These are phyloP conservation scores for Bovichtus diacanthus DNA, from an alignment of 2,797 vertebrate species.

Conservation along the genomic window DNA sequence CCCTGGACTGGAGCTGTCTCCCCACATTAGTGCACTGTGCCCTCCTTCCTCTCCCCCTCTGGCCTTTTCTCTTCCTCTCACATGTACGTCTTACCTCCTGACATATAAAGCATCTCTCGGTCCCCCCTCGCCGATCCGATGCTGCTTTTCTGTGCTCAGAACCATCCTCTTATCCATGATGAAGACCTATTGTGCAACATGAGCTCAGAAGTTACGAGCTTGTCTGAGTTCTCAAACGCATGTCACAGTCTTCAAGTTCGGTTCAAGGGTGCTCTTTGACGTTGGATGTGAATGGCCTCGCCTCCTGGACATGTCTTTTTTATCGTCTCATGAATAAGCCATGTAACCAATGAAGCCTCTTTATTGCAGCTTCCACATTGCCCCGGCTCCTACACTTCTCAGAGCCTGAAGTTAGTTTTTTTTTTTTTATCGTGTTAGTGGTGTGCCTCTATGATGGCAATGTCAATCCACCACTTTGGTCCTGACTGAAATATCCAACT, in stretches of 20 bases:
- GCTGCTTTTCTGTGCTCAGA: neutral
- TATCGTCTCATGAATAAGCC: conserved; percentile 11
- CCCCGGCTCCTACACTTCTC: neutral
- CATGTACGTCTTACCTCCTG: conserved; percentile 19
- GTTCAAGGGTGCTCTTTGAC: neutral
- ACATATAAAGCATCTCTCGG: conserved; percentile 14
- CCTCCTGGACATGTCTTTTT: neutral
- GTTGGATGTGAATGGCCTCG: neutral
- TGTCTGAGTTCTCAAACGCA: conserved; percentile 3
- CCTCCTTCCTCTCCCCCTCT: conserved; percentile 34
- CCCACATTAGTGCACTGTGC: conserved; percentile 73
- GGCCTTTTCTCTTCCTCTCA: conserved; percentile 21
- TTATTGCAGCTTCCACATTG: neutral
- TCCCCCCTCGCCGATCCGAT: neutral
- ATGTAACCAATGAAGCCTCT: neutral
- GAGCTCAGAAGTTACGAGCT: too few species aligned
- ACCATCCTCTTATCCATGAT: neutral
- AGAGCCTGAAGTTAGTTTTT: neutral
- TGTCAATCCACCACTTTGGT: neutral
- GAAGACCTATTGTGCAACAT: too few species aligned
- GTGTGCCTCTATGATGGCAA: neutral
- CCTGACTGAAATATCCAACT: too few species aligned
- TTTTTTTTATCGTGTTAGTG: neutral
- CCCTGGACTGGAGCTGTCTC: conserved; percentile 70
- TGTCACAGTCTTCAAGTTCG: neutral